Evolutionary conservation across 2,888 invertebrate species (phyloP).

Genomic region (Chironomus tentans): DNA sequence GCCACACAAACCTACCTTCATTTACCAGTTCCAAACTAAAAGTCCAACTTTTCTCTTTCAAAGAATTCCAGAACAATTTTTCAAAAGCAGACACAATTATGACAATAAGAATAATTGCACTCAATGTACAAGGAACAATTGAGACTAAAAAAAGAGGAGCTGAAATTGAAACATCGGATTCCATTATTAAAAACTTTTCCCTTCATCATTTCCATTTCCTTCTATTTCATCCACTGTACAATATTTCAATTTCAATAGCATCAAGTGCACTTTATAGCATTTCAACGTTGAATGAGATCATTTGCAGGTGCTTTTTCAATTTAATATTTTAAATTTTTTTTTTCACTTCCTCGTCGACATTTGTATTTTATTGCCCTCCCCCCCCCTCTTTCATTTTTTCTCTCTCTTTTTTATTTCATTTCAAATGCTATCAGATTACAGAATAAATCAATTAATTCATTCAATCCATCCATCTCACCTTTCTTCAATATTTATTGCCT

Average conservation of each 20-base stretch:
- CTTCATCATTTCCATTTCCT: neutral
- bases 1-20: too few relatives aligned
- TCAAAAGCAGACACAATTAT: too few relatives aligned
- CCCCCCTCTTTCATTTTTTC: too few relatives aligned
- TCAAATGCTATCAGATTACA: neutral
- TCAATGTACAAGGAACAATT: too few relatives aligned
- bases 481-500: too few relatives aligned
- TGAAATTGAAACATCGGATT: neutral
- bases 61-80: too few relatives aligned
- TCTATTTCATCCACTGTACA: neutral
- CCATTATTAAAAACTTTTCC: neutral
- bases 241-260: neutral
- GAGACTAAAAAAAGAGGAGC: neutral
- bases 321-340: neutral
- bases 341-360: neutral
- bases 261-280: neutral
- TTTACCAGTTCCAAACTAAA: too few relatives aligned
- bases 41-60: too few relatives aligned
- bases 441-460: neutral
- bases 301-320: neutral
- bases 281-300: neutral
- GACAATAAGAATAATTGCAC: too few relatives aligned
- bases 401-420: too few relatives aligned
- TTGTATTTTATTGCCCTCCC: neutral
- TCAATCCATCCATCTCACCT: neutral